A percentile compares a stretch with the other conserved stretches of the same genome.
Evolutionary conservation across 2,888 invertebrate species (phyloP).

Genomic region (Drosophila kambysellisi): DNA sequence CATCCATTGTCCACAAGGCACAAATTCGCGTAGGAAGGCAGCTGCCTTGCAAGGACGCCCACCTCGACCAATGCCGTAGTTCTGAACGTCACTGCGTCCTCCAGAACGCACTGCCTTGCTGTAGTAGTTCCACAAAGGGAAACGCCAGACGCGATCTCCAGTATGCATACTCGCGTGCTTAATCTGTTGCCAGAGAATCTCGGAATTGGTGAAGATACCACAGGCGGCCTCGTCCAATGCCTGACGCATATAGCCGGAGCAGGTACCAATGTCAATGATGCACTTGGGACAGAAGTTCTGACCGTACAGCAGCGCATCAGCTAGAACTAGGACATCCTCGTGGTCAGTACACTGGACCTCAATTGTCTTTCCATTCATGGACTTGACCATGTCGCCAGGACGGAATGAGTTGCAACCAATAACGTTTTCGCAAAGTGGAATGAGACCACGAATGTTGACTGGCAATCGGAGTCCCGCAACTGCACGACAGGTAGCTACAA

Average conservation of each 20-base stretch:
- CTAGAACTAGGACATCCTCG: constrained; percentile 91
- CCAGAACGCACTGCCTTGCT: constrained; percentile 81
- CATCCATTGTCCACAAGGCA: constrained; percentile 90
- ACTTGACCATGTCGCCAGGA: constrained; percentile 91
- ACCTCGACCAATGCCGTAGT: constrained; percentile 86
- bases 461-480: constrained; percentile 90
- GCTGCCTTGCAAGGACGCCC: constrained; percentile 91
- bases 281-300: constrained; percentile 88
- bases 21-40: constrained; percentile 90
- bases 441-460: constrained; percentile 89
- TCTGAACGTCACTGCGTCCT: constrained; percentile 86
- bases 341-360: constrained; percentile 89
- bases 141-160: constrained; percentile 93
- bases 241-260: constrained; percentile 89
- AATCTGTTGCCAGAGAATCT: constrained; percentile 88
- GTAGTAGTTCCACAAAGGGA: constrained; percentile 92
- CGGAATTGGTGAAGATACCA: constrained; percentile 91
- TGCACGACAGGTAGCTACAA: constrained; percentile 89
- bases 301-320: constrained; percentile 92
- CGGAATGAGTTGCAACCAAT: constrained; percentile 91
- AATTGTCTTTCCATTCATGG: constrained; percentile 91
- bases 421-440: constrained; percentile 93
- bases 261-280: constrained; percentile 92
- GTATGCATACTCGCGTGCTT: constrained; percentile 89
- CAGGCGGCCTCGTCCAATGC: constrained; percentile 89